Conservation (phyloP, 2,113 vertebrate genomes). For the Oreocharis arfaki region DNA sequence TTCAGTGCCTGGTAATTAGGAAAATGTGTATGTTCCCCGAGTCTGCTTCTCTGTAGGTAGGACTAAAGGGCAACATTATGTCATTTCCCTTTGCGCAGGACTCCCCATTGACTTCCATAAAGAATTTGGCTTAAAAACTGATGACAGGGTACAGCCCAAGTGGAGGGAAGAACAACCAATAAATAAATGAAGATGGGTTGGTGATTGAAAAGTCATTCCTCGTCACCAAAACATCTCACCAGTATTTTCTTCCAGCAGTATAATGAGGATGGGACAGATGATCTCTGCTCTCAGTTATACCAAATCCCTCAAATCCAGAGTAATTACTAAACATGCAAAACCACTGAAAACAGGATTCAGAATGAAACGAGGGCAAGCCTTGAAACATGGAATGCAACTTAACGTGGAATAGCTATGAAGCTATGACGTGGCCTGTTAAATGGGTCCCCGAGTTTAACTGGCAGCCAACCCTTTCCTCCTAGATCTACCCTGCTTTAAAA, state of each 20-base stretch:
- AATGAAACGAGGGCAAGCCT: neutral
- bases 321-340: neutral
- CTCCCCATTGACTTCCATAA: slow-evolving; percentile 39
- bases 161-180: slow-evolving; percentile 1
- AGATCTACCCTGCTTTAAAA: neutral
- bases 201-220: neutral
- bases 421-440: neutral
- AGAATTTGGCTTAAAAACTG: slow-evolving; percentile 32
- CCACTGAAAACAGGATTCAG: neutral
- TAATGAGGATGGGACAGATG: neutral
- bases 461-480: neutral
- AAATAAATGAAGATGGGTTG: slow-evolving; percentile 30
- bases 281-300: neutral
- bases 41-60: slow-evolving; percentile 50
- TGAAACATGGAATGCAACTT: neutral
- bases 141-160: slow-evolving; percentile 17
- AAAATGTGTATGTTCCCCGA: slow-evolving; percentile 14
- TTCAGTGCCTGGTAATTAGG: slow-evolving; percentile 28
- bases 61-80: slow-evolving; percentile 49
- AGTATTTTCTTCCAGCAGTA: neutral
- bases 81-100: slow-evolving; percentile 62
- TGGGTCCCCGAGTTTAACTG: neutral
- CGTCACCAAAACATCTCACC: neutral
- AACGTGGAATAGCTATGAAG: neutral
- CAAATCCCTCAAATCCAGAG: neutral